Evolutionary conservation across 2,113 vertebrate species (phyloP), one percentile per base, ranked within the genome.

Genomic region (Tamias sibiricus): DNA sequence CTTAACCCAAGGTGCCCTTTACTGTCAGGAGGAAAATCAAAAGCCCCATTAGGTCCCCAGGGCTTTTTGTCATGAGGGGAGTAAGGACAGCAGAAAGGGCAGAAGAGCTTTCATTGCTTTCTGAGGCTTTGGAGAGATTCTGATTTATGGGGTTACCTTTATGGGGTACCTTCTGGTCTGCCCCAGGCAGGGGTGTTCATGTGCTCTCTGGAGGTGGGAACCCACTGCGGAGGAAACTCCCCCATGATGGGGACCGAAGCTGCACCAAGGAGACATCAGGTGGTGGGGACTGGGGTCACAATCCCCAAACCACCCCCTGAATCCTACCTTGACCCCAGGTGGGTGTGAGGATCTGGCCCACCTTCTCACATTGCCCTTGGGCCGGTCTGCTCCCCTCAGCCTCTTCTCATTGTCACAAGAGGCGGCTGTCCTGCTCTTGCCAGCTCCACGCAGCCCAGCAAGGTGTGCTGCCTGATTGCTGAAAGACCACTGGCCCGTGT

Each of bases 321-420:
- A 8, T 6, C 20, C 37, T 1, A 17, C 37, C 8, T 0, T 13
- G 44, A 26, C 22, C 81, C 42, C n/a, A 16, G n/a, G 59, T 6
- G 37, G 59, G 72, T 9, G 12, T 7, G 37, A 37, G 32, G 49
- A 17, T 71, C 57, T 32, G 19, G 57, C 26, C 22, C 5, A 26
- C 19, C 24, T 22, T 47, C 37, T 24, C 52, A 5, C 40, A 17
- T 17, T 8, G 20, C 5, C 44, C 24, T 8, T 44, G 5, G 28
- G 22, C 30, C 1, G 0, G n/a, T n/a, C n/a, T n/a, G n/a, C n/a
- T 4, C 6, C 42, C 22, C 32, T 62, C 47, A 7, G 24, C 16
- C 76, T 82, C 57, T 75, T 92, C 37, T 47, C 42, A 2, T n/a
- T 72, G 44, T 52, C 14, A 44, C 7, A 11, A 88, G 54, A 64